Evolutionary conservation across 2,113 vertebrate species (phyloP).

Genomic region (Butorides virescens): DNA sequence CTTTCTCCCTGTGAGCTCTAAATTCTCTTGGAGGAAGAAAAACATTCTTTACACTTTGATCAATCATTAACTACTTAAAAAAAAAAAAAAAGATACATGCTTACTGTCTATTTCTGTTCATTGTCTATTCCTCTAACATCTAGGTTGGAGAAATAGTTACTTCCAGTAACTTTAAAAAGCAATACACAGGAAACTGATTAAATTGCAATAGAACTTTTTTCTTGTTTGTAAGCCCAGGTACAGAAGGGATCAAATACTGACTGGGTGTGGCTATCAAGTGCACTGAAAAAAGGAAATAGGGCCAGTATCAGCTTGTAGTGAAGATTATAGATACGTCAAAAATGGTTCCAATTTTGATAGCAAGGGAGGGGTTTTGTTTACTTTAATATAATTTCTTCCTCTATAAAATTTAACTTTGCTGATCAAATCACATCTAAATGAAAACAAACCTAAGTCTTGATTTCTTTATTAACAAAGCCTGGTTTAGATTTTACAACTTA

Average conservation of each 20-base stretch:
- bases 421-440: background rate
- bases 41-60: background rate
- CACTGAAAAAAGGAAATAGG: background rate
- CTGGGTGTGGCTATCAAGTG: background rate
- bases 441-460: background rate
- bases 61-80: background rate
- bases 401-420: background rate
- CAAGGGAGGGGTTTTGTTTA: background rate
- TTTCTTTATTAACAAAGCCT: background rate
- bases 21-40: conserved; percentile 75
- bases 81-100: background rate
- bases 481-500: background rate
- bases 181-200: background rate
- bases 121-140: background rate
- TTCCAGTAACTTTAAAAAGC: background rate
- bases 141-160: background rate
- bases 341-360: background rate
- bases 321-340: background rate
- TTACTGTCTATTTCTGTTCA: background rate
- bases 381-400: background rate
- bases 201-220: background rate
- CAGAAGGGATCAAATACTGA: background rate
- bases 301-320: background rate
- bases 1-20: conserved; percentile 71
- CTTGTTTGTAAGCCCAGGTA: background rate